phyloP scores from a whole-genome alignment of 2,113 vertebrate genomes.

The Bos taurus region ARS-UCD2.0 NC_037351.1:52299501-52300000 shows the following conservation, averaged over 20 bases:
- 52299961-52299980: neutral
- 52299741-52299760: neutral
- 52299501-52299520: neutral
- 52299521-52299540: neutral
- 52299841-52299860: neutral
- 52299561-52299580: neutral
- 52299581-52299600: neutral
- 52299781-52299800: neutral
- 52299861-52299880: neutral
- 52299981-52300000: neutral
- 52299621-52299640: neutral
- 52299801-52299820: neutral
- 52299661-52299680: neutral
- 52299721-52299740: neutral
- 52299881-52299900: neutral
- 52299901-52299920: neutral
- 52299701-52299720: neutral
- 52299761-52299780: neutral
- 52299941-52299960: neutral
- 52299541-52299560: neutral
- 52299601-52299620: accelerated
- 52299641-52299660: neutral
- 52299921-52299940: neutral
- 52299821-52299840: neutral
- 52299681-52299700: neutral